Evolutionary conservation across 2,797 vertebrate genomes (phyloP), one percentile per base, ranked within the genome.

Genomic region (Anguilla megastoma): DNA sequence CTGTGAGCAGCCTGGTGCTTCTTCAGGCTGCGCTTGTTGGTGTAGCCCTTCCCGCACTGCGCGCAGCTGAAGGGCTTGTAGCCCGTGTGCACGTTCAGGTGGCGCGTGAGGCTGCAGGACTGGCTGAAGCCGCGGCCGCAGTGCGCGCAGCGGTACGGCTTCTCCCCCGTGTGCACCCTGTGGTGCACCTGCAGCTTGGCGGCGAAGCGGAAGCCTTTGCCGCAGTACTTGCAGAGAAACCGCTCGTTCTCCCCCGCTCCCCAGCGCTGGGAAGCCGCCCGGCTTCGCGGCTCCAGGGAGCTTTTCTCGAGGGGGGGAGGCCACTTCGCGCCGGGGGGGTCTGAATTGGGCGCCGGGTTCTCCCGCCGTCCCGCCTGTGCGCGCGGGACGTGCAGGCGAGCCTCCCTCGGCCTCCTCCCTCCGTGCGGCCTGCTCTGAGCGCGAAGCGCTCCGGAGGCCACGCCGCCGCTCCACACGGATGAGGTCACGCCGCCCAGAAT

Each of bases 41-140:
- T 91, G 63, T 91, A 92, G 79, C 88, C 89, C 69, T 92, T 92
- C n/a, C 91, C 92, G 3, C 90, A 92, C 48, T 90, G 90, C 18
- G 48, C 89, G 66, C 92, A 92, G 27, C 80, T 84, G 30, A 91
- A 92, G 0, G 90, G 92, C 63, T 89, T 91, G 63, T 90, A 91
- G 12, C 91, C 91, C 0, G 91, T 92, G 84, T 93, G 90, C 76
- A 93, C 90, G 27, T 88, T 92, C 27, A 91, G 86, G 12, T 92
- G 92, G 9, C 91, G 92, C 76, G 89, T 92, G 33, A 93, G 90
- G 76, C 91, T 91, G 45, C 91, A 91, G 0, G 91, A 89, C 86
- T 92, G 91, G 48, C 89, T 91, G 83, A 93, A 93, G 7, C 41
- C 24, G 41, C 79, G 41, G 21, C 79, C 79, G 21, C 79, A 82